A percentile compares a stretch with the other conserved stretches of the same genome.
These are phyloP conservation scores for Antheraea assamensis DNA, from an alignment of 2,888 invertebrate species.

Conservation along the genomic window DNA sequence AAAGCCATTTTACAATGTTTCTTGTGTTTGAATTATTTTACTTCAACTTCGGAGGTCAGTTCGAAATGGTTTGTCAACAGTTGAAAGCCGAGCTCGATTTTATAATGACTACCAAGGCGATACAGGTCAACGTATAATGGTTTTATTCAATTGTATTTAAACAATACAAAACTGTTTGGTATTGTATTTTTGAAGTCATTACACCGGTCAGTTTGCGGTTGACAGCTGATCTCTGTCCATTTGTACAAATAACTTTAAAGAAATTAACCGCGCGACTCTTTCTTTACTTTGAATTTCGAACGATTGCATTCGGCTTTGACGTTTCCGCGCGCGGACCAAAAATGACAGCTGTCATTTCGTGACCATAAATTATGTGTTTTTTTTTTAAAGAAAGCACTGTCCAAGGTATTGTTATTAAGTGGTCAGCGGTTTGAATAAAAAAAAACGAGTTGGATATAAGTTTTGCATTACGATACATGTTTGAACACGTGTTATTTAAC, in stretches of 20 bases:
- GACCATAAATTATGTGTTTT: conserved; percentile 44
- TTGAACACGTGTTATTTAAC: conserved; percentile 22
- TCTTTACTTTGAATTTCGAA: conserved; percentile 1
- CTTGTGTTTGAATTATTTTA: conserved; percentile 8
- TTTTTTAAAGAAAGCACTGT: conserved; percentile 39
- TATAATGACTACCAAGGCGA: not conserved
- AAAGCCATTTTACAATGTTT: conserved; percentile 9
- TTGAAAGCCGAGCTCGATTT: conserved; percentile 9
- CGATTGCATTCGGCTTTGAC: conserved; percentile 28
- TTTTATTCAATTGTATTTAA: conserved; percentile 35
- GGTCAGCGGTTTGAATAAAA: conserved; percentile 43
- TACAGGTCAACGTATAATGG: conserved; percentile 18
- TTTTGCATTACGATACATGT: conserved; percentile 20
- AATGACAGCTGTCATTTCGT: conserved; percentile 62
- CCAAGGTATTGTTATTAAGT: conserved; percentile 32
- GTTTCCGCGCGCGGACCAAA: conserved; percentile 49
- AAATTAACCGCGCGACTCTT: conserved; percentile 19
- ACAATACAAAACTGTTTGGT: conserved; percentile 40
- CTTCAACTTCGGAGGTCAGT: conserved; percentile 18
- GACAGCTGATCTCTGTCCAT: conserved; percentile 50
- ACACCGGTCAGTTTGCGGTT: conserved; percentile 68
- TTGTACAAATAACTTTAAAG: conserved; percentile 21
- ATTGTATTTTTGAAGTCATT: conserved; percentile 45
- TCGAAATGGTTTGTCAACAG: conserved; percentile 18
- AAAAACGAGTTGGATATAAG: conserved; percentile 20